These are phyloP conservation scores for Conchocele bisecta DNA, from an alignment of 2,888 invertebrate genomes.

Conservation along the genomic window DNA sequence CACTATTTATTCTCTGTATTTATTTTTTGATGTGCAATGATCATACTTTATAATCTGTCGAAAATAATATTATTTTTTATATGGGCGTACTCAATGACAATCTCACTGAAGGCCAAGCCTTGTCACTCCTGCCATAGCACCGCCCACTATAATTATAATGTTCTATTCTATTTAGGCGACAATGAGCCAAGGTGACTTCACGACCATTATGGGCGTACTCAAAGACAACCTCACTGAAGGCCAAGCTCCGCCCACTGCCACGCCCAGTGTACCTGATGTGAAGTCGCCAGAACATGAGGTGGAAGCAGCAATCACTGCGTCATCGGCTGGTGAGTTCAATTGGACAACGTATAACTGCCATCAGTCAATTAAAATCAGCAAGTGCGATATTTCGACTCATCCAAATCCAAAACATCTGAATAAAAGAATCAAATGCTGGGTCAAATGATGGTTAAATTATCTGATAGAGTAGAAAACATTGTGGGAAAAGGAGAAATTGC, in stretches of 20 bases:
- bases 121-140: background rate
- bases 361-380: too few relatives aligned
- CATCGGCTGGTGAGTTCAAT: constrained; percentile 16
- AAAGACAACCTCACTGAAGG: constrained; percentile 93
- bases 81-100: constrained; percentile 94
- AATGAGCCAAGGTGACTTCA: constrained; percentile 90
- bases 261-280: background rate
- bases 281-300: background rate
- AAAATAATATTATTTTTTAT: background rate
- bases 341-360: too few relatives aligned
- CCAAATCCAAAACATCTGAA: too few relatives aligned
- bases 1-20: too few relatives aligned
- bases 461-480: too few relatives aligned
- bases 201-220: constrained; percentile 91
- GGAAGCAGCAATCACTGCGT: constrained; percentile 23
- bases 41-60: too few relatives aligned
- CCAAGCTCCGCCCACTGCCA: constrained; percentile 26
- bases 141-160: background rate
- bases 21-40: too few relatives aligned
- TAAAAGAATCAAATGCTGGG: too few relatives aligned
- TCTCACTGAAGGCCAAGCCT: constrained; percentile 88
- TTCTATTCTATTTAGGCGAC: constrained; percentile 62
- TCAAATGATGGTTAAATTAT: too few relatives aligned
- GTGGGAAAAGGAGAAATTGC: too few relatives aligned
- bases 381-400: too few relatives aligned